phyloP scores from a whole-genome alignment of 2,797 vertebrate genomes.

The Argentina silus region DNA sequence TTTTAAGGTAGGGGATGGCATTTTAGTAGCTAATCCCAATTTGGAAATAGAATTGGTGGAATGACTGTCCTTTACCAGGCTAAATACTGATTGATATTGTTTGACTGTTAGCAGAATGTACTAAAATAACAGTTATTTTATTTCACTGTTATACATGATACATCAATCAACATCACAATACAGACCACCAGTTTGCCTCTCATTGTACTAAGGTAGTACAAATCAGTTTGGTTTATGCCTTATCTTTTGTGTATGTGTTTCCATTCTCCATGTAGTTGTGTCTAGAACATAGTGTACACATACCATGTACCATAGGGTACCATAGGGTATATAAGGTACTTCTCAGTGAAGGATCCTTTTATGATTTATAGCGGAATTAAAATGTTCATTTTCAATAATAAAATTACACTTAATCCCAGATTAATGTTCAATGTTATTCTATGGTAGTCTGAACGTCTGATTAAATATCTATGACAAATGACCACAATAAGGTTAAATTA shows the following conservation, averaged over 20 bases:
- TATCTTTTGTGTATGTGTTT: not conserved
- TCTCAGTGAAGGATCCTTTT: too few species aligned
- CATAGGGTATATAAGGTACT: too few species aligned
- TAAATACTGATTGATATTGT: too few species aligned
- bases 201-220: not conserved
- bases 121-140: too few species aligned
- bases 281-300: not conserved
- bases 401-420: not conserved
- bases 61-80: too few species aligned
- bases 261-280: not conserved
- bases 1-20: too few species aligned
- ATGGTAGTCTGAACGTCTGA: not conserved
- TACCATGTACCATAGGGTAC: too few species aligned
- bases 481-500: conserved; percentile 10
- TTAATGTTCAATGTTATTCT: not conserved
- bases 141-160: not conserved
- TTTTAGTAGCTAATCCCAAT: too few species aligned
- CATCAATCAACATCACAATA: not conserved
- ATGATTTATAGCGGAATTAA: too few species aligned
- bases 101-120: too few species aligned
- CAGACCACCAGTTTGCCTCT: too few species aligned
- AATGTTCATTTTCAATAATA: not conserved
- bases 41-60: too few species aligned
- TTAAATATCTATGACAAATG: not conserved
- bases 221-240: not conserved